These are phyloP conservation scores for Solea solea DNA, from an alignment of 2,113 vertebrate genomes.

Conservation along the genomic window DNA sequence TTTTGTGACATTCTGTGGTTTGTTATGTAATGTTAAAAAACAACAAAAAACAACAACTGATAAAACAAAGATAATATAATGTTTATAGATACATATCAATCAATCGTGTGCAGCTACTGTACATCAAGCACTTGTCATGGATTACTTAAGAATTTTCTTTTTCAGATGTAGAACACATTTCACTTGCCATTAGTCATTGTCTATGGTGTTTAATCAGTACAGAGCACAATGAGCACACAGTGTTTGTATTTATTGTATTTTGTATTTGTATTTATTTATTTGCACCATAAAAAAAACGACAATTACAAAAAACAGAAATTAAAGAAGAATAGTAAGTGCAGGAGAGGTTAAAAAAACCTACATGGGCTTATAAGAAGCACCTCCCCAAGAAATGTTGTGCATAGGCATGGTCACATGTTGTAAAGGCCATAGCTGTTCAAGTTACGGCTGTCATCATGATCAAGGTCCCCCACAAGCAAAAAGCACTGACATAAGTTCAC, in stretches of 20 bases:
- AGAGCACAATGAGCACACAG: background rate
- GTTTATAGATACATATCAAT: background rate
- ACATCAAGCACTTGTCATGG: conserved; percentile 27
- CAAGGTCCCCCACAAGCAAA: background rate
- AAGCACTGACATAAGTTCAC: background rate
- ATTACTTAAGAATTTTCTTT: background rate
- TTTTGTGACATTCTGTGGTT: background rate
- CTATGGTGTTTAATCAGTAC: background rate
- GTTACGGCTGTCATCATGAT: background rate
- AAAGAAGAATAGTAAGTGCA: too few species aligned
- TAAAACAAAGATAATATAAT: background rate
- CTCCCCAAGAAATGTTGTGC: too few species aligned
- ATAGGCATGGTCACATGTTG: background rate
- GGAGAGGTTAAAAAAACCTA: too few species aligned
- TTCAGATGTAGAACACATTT: background rate
- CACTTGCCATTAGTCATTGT: background rate
- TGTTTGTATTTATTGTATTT: too few species aligned
- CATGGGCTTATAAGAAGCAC: too few species aligned
- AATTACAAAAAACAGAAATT: too few species aligned
- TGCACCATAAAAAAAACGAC: too few species aligned
- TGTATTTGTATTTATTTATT: too few species aligned
- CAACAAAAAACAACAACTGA: too few species aligned
- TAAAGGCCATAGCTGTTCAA: background rate
- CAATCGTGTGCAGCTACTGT: conserved; percentile 8
- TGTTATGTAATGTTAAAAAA: conserved; percentile 8